phyloP scores from a whole-genome alignment of 2,888 invertebrate genomes.

The Coelogynopora nodosa region DNA sequence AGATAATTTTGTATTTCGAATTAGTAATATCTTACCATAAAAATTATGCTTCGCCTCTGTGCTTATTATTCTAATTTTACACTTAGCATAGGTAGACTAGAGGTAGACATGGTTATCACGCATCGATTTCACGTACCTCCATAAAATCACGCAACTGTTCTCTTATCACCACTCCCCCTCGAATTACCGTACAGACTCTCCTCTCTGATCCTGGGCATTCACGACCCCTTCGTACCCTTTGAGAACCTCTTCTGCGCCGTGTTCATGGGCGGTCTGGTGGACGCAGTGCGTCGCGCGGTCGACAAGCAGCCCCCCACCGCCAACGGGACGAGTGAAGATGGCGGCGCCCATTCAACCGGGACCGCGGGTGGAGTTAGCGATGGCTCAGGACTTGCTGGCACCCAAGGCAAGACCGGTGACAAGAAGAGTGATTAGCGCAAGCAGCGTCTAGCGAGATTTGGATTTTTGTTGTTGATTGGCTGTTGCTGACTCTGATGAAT shows the following conservation, averaged over 20 bases:
- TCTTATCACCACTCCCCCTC: no score
- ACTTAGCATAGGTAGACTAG: no score
- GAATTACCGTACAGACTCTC: constrained; percentile 80
- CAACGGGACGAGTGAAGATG: neutral
- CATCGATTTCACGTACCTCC: no score
- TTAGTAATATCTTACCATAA: no score
- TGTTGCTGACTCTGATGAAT: no score
- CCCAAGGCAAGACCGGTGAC: neutral
- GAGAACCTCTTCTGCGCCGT: constrained; percentile 92
- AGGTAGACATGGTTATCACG: no score
- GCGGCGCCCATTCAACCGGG: neutral
- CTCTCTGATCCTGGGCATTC: constrained; percentile 88
- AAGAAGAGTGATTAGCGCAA: neutral
- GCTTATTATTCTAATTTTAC: no score
- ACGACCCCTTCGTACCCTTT: constrained; percentile 96
- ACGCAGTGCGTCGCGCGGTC: constrained; percentile 68
- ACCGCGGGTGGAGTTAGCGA: neutral
- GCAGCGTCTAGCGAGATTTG: no score
- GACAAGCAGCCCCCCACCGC: constrained; percentile 19
- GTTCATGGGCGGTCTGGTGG: constrained; percentile 90
- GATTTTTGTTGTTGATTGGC: no score
- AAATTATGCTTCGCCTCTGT: no score
- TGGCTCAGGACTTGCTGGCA: neutral
- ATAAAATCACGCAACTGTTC: no score
- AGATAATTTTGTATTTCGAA: no score